Evolutionary conservation across 2,888 invertebrate species (phyloP).

Genomic region (Trachelus iudaicus): DNA sequence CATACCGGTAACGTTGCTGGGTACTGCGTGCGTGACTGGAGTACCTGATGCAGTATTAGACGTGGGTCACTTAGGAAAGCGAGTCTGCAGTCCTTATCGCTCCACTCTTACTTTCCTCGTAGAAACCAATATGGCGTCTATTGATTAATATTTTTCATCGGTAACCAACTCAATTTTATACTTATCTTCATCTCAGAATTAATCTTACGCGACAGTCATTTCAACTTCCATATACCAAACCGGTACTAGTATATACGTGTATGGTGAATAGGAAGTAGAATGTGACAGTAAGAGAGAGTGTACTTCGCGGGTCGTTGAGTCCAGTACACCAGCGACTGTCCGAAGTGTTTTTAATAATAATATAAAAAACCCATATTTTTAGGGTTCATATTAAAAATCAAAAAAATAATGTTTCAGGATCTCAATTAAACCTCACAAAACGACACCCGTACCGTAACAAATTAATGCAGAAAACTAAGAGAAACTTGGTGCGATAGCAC

Average conservation of each 20-base stretch:
- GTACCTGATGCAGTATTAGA: background rate
- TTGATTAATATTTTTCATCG: background rate
- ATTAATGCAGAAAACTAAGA: background rate
- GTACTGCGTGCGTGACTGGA: background rate
- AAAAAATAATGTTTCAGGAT: background rate
- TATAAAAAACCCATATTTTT: background rate
- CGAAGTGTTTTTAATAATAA: background rate
- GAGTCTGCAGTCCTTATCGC: background rate
- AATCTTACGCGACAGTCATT: conserved; percentile 7
- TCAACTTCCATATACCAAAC: conserved; percentile 38
- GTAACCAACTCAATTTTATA: background rate
- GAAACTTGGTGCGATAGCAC: background rate
- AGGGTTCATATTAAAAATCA: background rate
- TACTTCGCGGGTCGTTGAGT: conserved; percentile 51
- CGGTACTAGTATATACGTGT: conserved; percentile 32
- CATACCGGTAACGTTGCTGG: background rate
- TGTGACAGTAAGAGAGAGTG: conserved; percentile 41
- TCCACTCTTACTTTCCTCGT: background rate
- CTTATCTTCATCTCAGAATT: background rate
- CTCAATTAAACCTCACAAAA: background rate
- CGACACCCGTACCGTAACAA: background rate
- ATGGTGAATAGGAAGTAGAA: conserved; percentile 43
- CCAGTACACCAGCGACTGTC: conserved; percentile 22
- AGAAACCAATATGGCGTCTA: background rate
- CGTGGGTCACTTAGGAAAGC: background rate